Evolutionary conservation across 2,113 vertebrate genomes (phyloP), one percentile per base, ranked within the genome.

Genomic region (Motacilla tschutschensis): DNA sequence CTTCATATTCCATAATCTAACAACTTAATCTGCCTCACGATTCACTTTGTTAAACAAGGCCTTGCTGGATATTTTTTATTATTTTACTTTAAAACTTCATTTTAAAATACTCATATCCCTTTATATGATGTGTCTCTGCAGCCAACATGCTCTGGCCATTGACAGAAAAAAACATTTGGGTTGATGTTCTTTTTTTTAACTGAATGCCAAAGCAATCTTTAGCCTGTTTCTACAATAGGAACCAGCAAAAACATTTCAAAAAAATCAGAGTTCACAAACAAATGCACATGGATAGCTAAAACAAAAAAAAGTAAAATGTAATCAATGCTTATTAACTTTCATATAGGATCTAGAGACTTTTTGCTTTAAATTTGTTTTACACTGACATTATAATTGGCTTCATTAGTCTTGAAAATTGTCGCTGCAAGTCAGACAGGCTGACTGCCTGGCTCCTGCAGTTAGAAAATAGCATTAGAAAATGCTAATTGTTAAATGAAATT

Each of bases 401-500:
- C 92, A 93, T 96, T 93, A 92, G 83, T 94, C 92, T 93, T 92
- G 87, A 85, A 95, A 96, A 96, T 94, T 93, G 94, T 96, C 91
- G n/a, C 74, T 95, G 69, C 79, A 96, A 96, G 93, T 88, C 92
- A 95, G 91, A 93, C 92, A 93, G 91, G 82, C 95, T 96, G 95
- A 95, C 92, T 94, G 90, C 90, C 85, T 94, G 90, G 93, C 91
- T 94, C 87, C 91, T 94, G 91, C 63, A 92, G 86, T 69, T 80
- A 84, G 78, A 89, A 96, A 96, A 96, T 93, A 95, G 77, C 85
- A 95, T 94, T 94, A 95, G 80, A 93, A 95, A 95, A 94, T 91
- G 80, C 88, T 95, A 94, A 96, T 96, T 96, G 94, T 91, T 95
- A 95, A 95, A 96, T 96, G 94, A 95, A 95, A 95, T 95, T 95